Conservation (phyloP, 2,797 vertebrate genomes). For the Pseudochaenichthys georgianus region DNA sequence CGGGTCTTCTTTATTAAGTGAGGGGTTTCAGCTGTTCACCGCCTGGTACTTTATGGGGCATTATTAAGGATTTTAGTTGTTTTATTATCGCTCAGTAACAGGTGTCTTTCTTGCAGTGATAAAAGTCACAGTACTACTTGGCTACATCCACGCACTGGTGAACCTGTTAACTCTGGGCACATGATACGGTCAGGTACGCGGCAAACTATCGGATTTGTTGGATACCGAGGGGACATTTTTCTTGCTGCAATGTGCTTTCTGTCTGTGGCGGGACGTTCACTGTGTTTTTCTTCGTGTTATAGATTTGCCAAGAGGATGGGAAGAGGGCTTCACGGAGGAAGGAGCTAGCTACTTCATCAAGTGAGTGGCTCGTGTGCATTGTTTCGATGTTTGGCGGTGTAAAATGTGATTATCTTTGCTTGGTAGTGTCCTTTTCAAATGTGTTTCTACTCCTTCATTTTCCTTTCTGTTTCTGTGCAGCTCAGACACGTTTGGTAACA, state of each 20-base stretch:
- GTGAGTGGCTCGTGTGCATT: slow-evolving; percentile 85
- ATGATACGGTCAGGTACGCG: slow-evolving; percentile 96
- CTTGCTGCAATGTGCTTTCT: slow-evolving; percentile 53
- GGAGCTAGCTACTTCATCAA: slow-evolving; percentile 99
- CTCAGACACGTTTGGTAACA: slow-evolving; percentile 5
- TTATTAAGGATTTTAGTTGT: slow-evolving; percentile 5
- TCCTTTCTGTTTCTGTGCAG: slow-evolving; percentile 5
- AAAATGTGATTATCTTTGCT: background rate
- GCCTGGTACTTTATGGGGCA: background rate
- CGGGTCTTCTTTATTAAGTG: slow-evolving; percentile 98
- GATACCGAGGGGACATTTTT: background rate
- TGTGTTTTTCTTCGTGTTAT: slow-evolving; percentile 47
- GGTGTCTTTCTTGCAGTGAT: slow-evolving; percentile 94
- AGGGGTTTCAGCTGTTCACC: slow-evolving; percentile 57
- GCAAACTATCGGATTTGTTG: slow-evolving; percentile 29
- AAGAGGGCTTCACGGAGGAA: slow-evolving; percentile 97
- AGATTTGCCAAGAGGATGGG: slow-evolving; percentile 98
- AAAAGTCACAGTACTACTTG: slow-evolving; percentile 91
- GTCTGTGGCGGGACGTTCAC: slow-evolving; percentile 43
- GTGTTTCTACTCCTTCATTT: slow-evolving; percentile 1
- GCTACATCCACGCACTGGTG: slow-evolving; percentile 95
- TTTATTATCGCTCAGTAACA: slow-evolving; percentile 85
- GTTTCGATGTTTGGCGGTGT: slow-evolving; percentile 34
- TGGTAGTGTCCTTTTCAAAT: background rate
- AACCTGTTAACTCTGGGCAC: slow-evolving; percentile 98